Conservation (phyloP, 2,888 invertebrate species). For the Erebia palarica region DNA sequence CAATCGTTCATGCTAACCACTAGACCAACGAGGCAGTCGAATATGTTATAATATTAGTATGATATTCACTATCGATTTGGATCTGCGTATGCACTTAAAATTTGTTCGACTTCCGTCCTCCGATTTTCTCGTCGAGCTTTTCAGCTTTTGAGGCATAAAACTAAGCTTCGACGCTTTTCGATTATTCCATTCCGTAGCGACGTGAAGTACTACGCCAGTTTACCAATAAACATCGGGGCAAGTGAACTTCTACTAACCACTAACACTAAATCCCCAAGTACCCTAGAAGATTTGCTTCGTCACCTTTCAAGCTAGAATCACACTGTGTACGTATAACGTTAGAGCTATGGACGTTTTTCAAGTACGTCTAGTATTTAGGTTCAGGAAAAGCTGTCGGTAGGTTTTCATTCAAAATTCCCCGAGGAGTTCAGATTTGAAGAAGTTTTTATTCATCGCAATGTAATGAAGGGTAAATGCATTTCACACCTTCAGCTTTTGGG, state of each 20-base stretch:
- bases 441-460: neutral
- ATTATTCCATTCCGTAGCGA: conserved; percentile 1
- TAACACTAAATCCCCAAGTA: neutral
- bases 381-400: neutral
- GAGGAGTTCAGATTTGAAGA: neutral
- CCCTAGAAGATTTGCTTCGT: neutral
- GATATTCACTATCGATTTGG: too few species aligned
- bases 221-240: neutral
- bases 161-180: neutral
- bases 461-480: neutral
- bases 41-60: too few species aligned
- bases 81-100: too few species aligned
- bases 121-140: neutral
- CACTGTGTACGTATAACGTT: neutral
- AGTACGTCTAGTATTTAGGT: neutral
- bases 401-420: neutral
- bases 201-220: neutral
- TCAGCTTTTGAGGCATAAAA: neutral
- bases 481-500: neutral
- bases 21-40: too few species aligned
- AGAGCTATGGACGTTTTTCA: neutral
- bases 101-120: neutral
- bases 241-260: neutral
- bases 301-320: neutral
- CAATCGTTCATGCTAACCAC: too few species aligned